Evolutionary conservation across 37 sponge, comb jelly and placozoan species (phyloP), one percentile per base, ranked within the genome.

Genomic region (Halichondria panicea): DNA sequence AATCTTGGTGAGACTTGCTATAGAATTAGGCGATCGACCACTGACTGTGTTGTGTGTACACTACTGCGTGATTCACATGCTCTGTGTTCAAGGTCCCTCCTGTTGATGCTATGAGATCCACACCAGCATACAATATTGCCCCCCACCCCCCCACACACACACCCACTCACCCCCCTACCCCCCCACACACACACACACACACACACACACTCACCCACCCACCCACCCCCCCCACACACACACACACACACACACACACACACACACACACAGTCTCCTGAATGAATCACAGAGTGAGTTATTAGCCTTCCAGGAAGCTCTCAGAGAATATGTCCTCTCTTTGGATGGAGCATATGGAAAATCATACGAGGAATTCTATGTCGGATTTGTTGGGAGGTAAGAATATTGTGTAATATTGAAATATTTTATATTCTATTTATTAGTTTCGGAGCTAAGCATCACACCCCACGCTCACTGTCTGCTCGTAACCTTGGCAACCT

Each of bases 341-440:
- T 72, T 94, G 3, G 99, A 98, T 79, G 79, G 86, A 67, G 84
- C 87, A 12, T 95, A 83, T 81, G 93, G 77, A 15, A 87, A 92
- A 33, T 76, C 87, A 43, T 84, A 84, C 77, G 94, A 92, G 52
- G 94, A 93, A 58, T 95, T 98, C 79, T 84, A 80, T 52, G 86
- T 98, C 64, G 99, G 99, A 0, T 94, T 97, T 87, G 98, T 94
- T 39, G 98, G 98, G 55, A 94, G 85, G 85, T 84, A 18, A 74
- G 68, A 11, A 15, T 6, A n/a, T 74, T 3, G 9, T 1, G 8
- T 22, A 9, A 25, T 34, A 34, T 28, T 35, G 62, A 46, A 34
- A 3, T 13, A 27, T 53, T 28, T 12, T 43, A 25, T 60, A 30
- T 15, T 32, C 7, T 34, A 13, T 48, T 48, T 41, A 34, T 30